A percentile compares a stretch with the other conserved stretches of the same genome.
phyloP scores from a whole-genome alignment of 2,888 invertebrate genomes.

The Cheilosia pagana region DNA sequence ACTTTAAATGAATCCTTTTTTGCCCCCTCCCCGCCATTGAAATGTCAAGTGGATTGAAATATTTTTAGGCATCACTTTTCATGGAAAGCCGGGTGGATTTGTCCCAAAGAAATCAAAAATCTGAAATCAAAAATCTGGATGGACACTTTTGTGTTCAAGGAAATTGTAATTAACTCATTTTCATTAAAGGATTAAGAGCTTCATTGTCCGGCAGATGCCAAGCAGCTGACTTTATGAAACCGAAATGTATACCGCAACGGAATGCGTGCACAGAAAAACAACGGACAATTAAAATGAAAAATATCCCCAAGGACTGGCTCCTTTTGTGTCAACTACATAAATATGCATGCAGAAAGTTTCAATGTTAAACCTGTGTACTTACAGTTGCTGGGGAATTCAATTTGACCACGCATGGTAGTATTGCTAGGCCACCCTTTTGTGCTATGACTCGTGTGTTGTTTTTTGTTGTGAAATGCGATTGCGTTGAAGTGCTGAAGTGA shows the following conservation, averaged over 20 bases:
- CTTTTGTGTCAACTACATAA: conserved; percentile 18
- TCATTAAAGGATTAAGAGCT: no score
- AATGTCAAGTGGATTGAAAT: not conserved
- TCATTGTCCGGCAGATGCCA: conserved; percentile 13
- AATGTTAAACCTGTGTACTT: conserved; percentile 74
- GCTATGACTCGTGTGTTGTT: conserved; percentile 83
- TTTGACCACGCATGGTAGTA: conserved; percentile 83
- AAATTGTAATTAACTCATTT: not conserved
- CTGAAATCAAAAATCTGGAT: not conserved
- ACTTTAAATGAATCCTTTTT: conserved; percentile 18
- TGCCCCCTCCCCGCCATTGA: not conserved
- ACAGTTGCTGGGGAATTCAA: conserved; percentile 83
- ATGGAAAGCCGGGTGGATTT: no score
- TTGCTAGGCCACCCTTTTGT: conserved; percentile 82
- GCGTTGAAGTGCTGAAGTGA: conserved; percentile 80
- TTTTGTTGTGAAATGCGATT: conserved; percentile 82
- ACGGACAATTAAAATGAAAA: conserved; percentile 28
- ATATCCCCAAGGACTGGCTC: conserved; percentile 25
- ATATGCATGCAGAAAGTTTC: not conserved
- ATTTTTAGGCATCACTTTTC: not conserved
- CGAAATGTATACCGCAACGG: not conserved
- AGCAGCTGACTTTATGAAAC: conserved; percentile 34
- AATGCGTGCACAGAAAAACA: not conserved
- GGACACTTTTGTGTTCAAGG: not conserved
- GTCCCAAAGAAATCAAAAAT: no score